phyloP scores from a whole-genome alignment of 2,113 vertebrate genomes.

The Cercopithecus mona region DNA sequence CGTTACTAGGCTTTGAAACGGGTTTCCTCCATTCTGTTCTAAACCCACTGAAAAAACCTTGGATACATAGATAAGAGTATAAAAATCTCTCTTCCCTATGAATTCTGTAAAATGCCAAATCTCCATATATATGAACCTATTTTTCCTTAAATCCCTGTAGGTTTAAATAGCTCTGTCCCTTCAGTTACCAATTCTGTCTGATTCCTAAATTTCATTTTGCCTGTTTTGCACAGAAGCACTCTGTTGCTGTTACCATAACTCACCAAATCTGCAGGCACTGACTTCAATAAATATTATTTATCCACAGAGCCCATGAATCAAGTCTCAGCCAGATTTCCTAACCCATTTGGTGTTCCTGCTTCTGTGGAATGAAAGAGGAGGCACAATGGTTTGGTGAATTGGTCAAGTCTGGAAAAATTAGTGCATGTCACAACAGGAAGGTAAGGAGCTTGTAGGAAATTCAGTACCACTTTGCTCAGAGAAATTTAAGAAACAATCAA shows the following conservation, averaged over 20 bases:
- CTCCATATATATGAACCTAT: constrained; percentile 38
- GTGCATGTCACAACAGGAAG: neutral
- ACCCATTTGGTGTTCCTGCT: neutral
- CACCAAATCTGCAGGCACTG: neutral
- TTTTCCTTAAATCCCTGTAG: constrained; percentile 47
- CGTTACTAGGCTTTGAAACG: neutral
- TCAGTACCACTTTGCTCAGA: neutral
- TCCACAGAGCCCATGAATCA: neutral
- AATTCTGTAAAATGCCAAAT: constrained; percentile 46
- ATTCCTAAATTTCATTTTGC: constrained; percentile 24
- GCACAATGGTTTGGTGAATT: neutral
- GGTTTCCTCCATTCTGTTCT: neutral
- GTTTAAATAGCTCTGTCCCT: neutral
- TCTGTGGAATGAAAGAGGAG: neutral
- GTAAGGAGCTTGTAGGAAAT: neutral
- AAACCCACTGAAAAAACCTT: neutral
- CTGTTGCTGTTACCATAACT: constrained; percentile 50
- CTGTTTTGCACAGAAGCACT: constrained; percentile 29
- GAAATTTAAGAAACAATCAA: neutral
- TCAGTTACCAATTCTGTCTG: neutral
- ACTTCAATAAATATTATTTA: neutral
- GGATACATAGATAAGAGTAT: neutral
- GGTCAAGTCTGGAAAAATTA: neutral
- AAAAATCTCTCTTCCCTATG: constrained; percentile 29
- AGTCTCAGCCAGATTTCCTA: neutral